These are phyloP conservation scores for Agrochola macilenta DNA, from an alignment of 2,888 invertebrate species.

Conservation along the genomic window DNA sequence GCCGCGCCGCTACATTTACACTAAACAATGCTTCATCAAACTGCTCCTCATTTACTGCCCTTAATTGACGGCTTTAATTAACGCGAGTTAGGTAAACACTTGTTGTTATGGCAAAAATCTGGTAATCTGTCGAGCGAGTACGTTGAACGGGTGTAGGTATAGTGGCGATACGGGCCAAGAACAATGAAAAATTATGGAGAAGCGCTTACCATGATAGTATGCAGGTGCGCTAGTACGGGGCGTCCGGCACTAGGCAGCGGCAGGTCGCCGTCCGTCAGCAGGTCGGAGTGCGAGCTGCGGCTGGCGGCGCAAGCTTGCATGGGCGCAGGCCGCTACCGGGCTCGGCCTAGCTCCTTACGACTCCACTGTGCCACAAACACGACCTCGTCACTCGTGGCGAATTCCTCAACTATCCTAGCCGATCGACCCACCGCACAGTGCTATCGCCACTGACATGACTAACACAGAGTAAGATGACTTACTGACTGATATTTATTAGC, in stretches of 20 bases:
- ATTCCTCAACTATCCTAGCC: constrained; percentile 16
- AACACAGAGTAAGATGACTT: neutral
- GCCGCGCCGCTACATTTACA: constrained; percentile 3
- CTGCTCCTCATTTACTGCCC: constrained; percentile 1
- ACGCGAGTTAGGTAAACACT: constrained; percentile 20
- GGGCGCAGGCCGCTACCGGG: constrained; percentile 22
- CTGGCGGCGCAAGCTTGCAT: constrained; percentile 38
- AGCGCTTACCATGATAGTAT: constrained; percentile 45
- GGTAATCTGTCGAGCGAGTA: neutral
- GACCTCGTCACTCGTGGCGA: neutral
- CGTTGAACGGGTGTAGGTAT: neutral
- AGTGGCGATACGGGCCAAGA: neutral
- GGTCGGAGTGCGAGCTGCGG: constrained; percentile 20
- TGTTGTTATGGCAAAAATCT: neutral
- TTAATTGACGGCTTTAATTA: constrained; percentile 27
- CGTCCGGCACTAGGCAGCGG: constrained; percentile 32
- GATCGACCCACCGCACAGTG: constrained; percentile 42
- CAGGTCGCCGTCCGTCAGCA: constrained; percentile 22
- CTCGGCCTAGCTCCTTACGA: constrained; percentile 3
- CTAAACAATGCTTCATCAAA: constrained; percentile 28
- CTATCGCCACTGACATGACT: constrained; percentile 47
- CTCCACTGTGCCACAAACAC: constrained; percentile 21
- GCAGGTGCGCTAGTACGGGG: constrained; percentile 30
- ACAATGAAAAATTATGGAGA: neutral
- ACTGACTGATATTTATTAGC: constrained; percentile 26